phyloP scores from a whole-genome alignment of 2,888 invertebrate genomes.

The Ethmia dodecea region DNA sequence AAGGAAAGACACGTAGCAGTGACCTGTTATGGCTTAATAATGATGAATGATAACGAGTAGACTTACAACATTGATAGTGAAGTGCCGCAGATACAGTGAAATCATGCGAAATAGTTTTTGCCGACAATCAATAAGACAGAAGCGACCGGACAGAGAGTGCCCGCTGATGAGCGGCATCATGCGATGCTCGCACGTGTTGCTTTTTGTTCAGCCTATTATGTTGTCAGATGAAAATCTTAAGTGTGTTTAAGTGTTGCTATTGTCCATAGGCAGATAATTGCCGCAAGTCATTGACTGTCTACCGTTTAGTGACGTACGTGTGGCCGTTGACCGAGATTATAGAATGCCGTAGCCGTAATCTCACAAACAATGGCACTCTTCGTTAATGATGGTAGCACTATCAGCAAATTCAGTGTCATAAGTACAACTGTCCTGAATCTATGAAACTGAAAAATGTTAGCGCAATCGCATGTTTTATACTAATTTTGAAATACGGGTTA shows the following conservation, averaged over 20 bases:
- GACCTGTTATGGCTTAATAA: too few species aligned
- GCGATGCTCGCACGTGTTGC: conserved; percentile 54
- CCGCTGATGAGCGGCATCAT: conserved; percentile 49
- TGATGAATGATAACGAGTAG: too few species aligned
- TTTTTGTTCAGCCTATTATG: conserved; percentile 51
- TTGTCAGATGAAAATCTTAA: conserved; percentile 50
- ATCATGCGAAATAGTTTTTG: conserved; percentile 27
- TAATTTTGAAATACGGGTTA: too few species aligned
- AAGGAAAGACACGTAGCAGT: too few species aligned
- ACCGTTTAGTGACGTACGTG: conserved; percentile 11
- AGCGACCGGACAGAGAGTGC: conserved; percentile 21
- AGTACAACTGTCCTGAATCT: too few species aligned
- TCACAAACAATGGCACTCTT: too few species aligned
- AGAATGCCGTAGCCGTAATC: too few species aligned
- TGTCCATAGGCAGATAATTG: conserved; percentile 32
- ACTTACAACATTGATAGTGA: conserved; percentile 14
- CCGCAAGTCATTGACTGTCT: conserved; percentile 28
- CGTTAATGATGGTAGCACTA: too few species aligned
- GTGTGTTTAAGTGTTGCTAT: conserved; percentile 39
- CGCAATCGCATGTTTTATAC: too few species aligned
- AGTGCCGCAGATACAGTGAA: conserved; percentile 12
- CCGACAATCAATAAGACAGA: conserved; percentile 44
- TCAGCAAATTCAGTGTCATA: too few species aligned
- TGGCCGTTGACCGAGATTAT: too few species aligned
- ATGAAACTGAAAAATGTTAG: too few species aligned